These are phyloP conservation scores for Pogonomyrmex barbatus DNA, from an alignment of 1,140 invertebrate genomes.

Conservation along the genomic window DNA sequence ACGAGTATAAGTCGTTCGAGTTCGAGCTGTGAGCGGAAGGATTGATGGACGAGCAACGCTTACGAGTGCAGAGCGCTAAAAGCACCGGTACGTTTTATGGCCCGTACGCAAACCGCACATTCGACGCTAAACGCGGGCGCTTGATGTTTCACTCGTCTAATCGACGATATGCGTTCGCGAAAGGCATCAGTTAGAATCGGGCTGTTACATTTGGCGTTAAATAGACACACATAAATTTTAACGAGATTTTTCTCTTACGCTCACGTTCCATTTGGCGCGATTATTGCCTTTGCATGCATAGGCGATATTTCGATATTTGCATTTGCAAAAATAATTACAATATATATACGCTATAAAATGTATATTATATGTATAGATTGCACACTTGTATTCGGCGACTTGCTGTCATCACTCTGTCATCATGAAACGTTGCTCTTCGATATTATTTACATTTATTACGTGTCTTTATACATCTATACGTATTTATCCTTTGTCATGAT, in stretches of 20 bases:
- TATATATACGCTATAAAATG: background rate
- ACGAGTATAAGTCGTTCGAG: slow-evolving; percentile 77
- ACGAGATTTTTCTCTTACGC: background rate
- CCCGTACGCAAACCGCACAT: slow-evolving; percentile 37
- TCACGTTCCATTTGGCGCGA: background rate
- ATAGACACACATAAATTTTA: slow-evolving; percentile 21
- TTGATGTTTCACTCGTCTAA: slow-evolving; percentile 47
- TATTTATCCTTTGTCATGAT: too few species aligned
- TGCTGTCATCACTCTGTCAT: background rate
- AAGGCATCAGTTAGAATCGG: slow-evolving; percentile 15
- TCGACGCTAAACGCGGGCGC: background rate
- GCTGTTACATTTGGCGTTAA: slow-evolving; percentile 20
- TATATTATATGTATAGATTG: background rate
- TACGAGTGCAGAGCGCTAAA: slow-evolving; percentile 47
- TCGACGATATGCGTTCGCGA: background rate
- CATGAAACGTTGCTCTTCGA: background rate
- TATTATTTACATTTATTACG: background rate
- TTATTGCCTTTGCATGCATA: background rate
- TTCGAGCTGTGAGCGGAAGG: slow-evolving; percentile 67
- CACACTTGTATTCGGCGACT: background rate
- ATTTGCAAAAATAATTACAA: slow-evolving; percentile 4
- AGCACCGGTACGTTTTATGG: slow-evolving; percentile 50
- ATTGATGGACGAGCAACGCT: slow-evolving; percentile 40
- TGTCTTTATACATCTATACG: too few species aligned
- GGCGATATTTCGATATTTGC: slow-evolving; percentile 1